Evolutionary conservation across 2,113 vertebrate genomes (phyloP).

Genomic region (Corydoras maculifer): DNA sequence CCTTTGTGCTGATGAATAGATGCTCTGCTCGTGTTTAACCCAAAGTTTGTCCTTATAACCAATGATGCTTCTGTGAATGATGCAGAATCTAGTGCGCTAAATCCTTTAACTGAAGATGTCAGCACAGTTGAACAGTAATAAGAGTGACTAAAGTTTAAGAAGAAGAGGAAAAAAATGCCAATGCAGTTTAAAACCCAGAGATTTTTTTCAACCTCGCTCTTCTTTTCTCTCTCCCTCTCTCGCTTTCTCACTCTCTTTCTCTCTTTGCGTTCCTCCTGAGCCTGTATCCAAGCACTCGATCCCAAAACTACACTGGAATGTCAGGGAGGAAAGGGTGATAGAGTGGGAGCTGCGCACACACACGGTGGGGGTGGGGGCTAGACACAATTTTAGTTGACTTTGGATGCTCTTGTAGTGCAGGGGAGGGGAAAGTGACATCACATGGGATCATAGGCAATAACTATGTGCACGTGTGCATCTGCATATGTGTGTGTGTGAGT

Average conservation of each 20-base stretch:
- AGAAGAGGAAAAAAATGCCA: background rate
- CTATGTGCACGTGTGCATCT: constrained; percentile 13
- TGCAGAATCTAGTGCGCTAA: constrained; percentile 11
- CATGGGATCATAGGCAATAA: constrained; percentile 37
- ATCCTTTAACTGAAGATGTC: constrained; percentile 25
- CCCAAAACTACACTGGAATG: constrained; percentile 55
- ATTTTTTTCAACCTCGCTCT: too few relatives aligned
- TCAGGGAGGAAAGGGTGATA: constrained; percentile 57
- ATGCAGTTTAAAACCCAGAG: background rate
- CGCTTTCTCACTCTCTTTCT: background rate
- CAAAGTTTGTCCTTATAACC: background rate
- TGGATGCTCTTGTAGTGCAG: constrained; percentile 49
- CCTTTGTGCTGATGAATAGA: constrained; percentile 28
- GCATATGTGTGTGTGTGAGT: too few relatives aligned
- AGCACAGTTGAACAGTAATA: constrained; percentile 24
- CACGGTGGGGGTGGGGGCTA: constrained; percentile 1
- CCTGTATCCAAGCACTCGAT: constrained; percentile 46
- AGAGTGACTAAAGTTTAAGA: background rate
- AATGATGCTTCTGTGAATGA: constrained; percentile 47
- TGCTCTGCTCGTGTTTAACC: background rate
- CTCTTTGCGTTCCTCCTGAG: constrained; percentile 29
- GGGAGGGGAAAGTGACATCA: constrained; percentile 54
- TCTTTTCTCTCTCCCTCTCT: too few relatives aligned
- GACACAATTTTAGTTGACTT: constrained; percentile 19
- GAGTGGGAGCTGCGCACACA: constrained; percentile 36